Percentiles rank a stretch among this genome's conserved stretches.
Evolutionary conservation across 2,888 invertebrate genomes (phyloP).

Genomic region (Macrophya alboannulata): DNA sequence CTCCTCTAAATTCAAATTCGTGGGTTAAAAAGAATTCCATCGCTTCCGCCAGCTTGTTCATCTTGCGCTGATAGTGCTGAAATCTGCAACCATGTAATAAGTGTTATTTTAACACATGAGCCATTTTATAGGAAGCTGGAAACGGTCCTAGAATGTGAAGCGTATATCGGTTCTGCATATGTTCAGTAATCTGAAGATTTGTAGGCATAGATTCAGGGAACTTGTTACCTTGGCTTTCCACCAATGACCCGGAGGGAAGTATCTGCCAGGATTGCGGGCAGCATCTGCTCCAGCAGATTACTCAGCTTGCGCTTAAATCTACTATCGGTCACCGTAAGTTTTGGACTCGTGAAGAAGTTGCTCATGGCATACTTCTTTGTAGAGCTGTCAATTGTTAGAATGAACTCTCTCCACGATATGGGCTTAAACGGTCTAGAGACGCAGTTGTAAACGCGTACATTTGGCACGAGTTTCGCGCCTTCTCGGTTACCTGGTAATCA

Average conservation of each 20-base stretch:
- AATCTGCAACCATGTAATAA: conserved; percentile 78
- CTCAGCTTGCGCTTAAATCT: background rate
- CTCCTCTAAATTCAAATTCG: conserved; percentile 80
- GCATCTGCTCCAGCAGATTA: background rate
- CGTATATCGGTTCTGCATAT: no score
- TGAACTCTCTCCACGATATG: background rate
- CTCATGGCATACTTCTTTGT: background rate
- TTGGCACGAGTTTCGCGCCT: background rate
- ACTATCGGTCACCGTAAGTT: background rate
- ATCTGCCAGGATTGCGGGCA: background rate
- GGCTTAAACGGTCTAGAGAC: background rate
- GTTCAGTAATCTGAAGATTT: no score
- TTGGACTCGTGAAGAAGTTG: background rate
- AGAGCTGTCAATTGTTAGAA: background rate
- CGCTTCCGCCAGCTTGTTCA: conserved; percentile 80
- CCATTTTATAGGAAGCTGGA: no score
- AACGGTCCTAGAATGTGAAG: no score
- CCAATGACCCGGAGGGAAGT: background rate
- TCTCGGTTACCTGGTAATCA: conserved; percentile 1
- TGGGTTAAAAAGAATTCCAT: conserved; percentile 82
- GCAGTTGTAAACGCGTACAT: conserved; percentile 38
- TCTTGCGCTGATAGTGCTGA: conserved; percentile 81
- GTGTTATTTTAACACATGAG: no score
- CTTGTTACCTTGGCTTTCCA: conserved; percentile 19
- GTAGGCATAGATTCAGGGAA: background rate